phyloP scores from a whole-genome alignment of 1,140 invertebrate species.

The Euura saliciscinereae region DNA sequence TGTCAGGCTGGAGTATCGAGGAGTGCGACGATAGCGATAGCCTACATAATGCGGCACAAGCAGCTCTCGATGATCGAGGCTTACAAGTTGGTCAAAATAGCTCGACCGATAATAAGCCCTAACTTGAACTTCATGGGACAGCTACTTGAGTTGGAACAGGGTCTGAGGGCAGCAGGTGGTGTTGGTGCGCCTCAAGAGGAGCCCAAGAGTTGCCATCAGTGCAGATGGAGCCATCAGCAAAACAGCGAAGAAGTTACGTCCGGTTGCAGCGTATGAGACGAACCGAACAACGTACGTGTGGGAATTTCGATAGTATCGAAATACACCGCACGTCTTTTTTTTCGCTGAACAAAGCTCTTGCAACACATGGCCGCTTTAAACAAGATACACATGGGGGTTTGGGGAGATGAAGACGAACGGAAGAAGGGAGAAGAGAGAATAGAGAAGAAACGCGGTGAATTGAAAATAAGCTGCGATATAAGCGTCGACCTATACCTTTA shows the following conservation, averaged over 20 bases:
- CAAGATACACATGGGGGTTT: background rate
- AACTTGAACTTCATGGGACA: constrained; percentile 98
- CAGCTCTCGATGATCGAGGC: constrained; percentile 87
- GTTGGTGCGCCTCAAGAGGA: constrained; percentile 36
- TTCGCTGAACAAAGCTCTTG: background rate
- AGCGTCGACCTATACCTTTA: background rate
- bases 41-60: constrained; percentile 92
- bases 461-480: background rate
- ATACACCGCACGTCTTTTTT: background rate
- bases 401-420: background rate
- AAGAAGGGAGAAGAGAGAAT: background rate
- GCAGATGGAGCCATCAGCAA: constrained; percentile 61
- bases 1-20: constrained; percentile 95
- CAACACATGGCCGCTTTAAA: background rate
- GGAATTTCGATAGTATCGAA: background rate
- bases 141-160: constrained; percentile 85
- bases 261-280: constrained; percentile 60
- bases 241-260: constrained; percentile 59
- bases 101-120: constrained; percentile 90
- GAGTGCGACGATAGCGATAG: constrained; percentile 93
- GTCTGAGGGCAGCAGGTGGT: constrained; percentile 60
- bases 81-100: constrained; percentile 85
- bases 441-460: background rate
- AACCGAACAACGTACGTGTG: background rate
- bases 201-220: constrained; percentile 58